Conservation (phyloP, 2,888 invertebrate genomes). For the Lissonota sp. region DNA sequence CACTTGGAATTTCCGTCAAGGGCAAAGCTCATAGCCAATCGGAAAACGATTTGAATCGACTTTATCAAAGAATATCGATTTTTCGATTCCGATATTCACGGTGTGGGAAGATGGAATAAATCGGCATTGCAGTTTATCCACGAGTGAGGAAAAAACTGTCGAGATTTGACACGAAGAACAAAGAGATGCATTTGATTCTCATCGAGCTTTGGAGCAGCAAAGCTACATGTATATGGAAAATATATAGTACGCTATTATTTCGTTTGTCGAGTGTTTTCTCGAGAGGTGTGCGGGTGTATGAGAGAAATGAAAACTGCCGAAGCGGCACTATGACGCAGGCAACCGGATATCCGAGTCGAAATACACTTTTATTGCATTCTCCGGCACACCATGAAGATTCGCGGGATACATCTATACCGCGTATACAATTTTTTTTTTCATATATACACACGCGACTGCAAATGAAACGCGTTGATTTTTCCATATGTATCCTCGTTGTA, state of each 20-base stretch:
- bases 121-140: not conserved
- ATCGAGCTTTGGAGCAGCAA: not conserved
- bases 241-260: constrained; percentile 1
- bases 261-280: not conserved
- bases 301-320: not conserved
- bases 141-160: not conserved
- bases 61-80: no score
- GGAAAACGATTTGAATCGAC: no score
- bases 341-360: constrained; percentile 18
- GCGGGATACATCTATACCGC: not conserved
- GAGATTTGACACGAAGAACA: not conserved
- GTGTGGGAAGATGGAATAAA: no score
- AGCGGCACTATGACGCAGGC: constrained; percentile 4
- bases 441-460: not conserved
- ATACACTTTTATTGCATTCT: constrained; percentile 15
- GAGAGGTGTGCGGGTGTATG: not conserved
- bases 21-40: no score
- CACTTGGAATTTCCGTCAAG: no score
- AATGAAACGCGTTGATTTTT: constrained; percentile 3
- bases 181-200: constrained; percentile 12
- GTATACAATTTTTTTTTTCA: not conserved
- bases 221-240: not conserved
- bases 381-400: constrained; percentile 1
- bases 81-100: no score
- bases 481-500: not conserved